A percentile compares a stretch with the other conserved stretches of the same genome.
Evolutionary conservation across 2,797 vertebrate genomes (phyloP).

Genomic region (Netta rufina): DNA sequence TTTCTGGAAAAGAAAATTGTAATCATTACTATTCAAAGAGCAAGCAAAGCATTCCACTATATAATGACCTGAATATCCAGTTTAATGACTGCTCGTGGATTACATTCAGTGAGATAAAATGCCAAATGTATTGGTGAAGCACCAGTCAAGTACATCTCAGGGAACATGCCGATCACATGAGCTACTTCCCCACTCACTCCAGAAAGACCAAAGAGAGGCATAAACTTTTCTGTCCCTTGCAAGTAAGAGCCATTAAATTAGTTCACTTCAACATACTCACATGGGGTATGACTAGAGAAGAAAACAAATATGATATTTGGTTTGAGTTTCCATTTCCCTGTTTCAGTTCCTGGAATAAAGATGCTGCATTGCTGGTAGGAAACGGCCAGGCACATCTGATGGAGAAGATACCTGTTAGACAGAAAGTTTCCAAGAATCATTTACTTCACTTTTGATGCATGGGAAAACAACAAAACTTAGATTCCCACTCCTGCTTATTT

Average conservation of each 20-base stretch:
- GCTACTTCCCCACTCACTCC: neutral
- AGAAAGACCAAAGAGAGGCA: neutral
- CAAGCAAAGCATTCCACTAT: neutral
- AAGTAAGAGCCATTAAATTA: neutral
- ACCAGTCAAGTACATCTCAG: neutral
- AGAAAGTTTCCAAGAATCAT: neutral
- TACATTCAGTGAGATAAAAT: neutral
- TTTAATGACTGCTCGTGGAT: neutral
- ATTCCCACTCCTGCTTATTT: neutral
- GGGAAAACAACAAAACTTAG: neutral
- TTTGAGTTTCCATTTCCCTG: constrained; percentile 86
- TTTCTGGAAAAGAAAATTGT: neutral
- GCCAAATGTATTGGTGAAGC: neutral
- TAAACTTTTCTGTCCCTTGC: neutral
- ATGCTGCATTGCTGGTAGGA: constrained; percentile 75
- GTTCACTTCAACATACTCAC: constrained; percentile 79
- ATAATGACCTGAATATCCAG: neutral
- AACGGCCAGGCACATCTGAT: constrained; percentile 83
- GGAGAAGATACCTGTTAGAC: constrained; percentile 86
- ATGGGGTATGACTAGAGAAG: constrained; percentile 95
- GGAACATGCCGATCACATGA: neutral
- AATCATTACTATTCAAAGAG: neutral
- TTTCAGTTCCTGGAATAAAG: constrained; percentile 79
- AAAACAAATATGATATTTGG: constrained; percentile 85
- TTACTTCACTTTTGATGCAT: neutral